Percentiles rank a stretch among this genome's conserved stretches.
Evolutionary conservation across 2,888 invertebrate species (phyloP).

Genomic region (Formica aserva): DNA sequence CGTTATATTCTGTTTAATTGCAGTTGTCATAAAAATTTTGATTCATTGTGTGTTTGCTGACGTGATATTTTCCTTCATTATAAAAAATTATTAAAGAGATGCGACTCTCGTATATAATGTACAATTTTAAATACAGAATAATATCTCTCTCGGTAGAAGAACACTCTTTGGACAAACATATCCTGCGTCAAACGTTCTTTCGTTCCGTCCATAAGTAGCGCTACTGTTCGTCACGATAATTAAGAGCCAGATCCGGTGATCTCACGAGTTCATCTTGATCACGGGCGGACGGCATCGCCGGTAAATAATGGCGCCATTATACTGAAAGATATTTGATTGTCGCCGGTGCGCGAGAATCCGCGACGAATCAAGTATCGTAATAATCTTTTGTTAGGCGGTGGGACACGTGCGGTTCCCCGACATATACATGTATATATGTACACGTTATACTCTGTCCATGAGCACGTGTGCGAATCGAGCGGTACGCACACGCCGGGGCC

Average conservation of each 20-base stretch:
- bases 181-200: background rate
- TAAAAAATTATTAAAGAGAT: background rate
- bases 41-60: background rate
- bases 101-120: background rate
- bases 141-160: background rate
- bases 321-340: conserved; percentile 35
- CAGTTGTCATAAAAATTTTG: conserved; percentile 1
- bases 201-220: background rate
- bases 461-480: conserved; percentile 38
- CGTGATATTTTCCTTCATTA: background rate
- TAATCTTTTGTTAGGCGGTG: conserved; percentile 44
- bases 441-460: conserved; percentile 53
- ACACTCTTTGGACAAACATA: background rate
- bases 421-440: background rate
- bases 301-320: conserved; percentile 40
- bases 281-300: conserved; percentile 13
- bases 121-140: background rate
- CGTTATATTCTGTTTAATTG: background rate
- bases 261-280: conserved; percentile 31
- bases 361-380: conserved; percentile 55
- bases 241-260: conserved; percentile 15
- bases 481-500: conserved; percentile 50
- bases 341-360: conserved; percentile 27
- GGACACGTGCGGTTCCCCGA: conserved; percentile 54
- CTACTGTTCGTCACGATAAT: conserved; percentile 1